phyloP scores from a whole-genome alignment of 2,888 invertebrate species.

The Eupelmus urozonus region DNA sequence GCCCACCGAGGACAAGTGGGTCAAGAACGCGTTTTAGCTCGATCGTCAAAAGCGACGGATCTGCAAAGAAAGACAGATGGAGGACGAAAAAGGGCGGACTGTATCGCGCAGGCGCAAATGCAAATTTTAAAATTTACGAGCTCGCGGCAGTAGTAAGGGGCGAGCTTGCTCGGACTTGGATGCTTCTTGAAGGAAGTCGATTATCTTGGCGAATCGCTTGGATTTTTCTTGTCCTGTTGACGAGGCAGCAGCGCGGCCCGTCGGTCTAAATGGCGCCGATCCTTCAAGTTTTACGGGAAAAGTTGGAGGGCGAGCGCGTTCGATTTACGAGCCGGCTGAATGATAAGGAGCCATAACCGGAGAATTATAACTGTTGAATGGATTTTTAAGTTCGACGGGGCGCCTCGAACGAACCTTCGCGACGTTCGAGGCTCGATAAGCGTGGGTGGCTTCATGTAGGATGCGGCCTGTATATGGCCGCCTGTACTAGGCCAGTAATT shows the following conservation, averaged over 20 bases:
- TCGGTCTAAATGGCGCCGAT: slow-evolving; percentile 19
- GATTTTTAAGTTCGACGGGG: slow-evolving; percentile 37
- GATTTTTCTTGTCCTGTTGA: slow-evolving; percentile 43
- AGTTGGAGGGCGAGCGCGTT: slow-evolving; percentile 7
- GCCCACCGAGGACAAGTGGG: slow-evolving; percentile 60
- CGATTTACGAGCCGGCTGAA: slow-evolving; percentile 40
- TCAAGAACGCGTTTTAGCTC: slow-evolving; percentile 62
- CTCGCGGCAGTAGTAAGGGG: not conserved
- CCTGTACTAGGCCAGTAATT: slow-evolving; percentile 6
- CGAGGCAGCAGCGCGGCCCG: not conserved
- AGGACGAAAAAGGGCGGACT: not conserved
- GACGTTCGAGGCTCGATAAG: not conserved
- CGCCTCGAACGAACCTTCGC: not conserved
- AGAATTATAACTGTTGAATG: slow-evolving; percentile 41
- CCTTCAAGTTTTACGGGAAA: slow-evolving; percentile 42
- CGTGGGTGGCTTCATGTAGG: not conserved
- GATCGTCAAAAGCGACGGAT: slow-evolving; percentile 16
- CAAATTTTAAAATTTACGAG: slow-evolving; percentile 36
- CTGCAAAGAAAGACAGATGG: not conserved
- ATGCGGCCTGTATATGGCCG: not conserved
- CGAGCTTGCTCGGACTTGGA: not conserved
- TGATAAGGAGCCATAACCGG: slow-evolving; percentile 41
- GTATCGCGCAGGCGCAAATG: not conserved
- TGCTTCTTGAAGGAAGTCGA: not conserved
- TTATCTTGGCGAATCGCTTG: slow-evolving; percentile 22